Percentiles rank a stretch among this genome's conserved stretches.
These are phyloP conservation scores for Neoscelio sp. DNA, from an alignment of 2,888 invertebrate genomes.

Conservation along the genomic window DNA sequence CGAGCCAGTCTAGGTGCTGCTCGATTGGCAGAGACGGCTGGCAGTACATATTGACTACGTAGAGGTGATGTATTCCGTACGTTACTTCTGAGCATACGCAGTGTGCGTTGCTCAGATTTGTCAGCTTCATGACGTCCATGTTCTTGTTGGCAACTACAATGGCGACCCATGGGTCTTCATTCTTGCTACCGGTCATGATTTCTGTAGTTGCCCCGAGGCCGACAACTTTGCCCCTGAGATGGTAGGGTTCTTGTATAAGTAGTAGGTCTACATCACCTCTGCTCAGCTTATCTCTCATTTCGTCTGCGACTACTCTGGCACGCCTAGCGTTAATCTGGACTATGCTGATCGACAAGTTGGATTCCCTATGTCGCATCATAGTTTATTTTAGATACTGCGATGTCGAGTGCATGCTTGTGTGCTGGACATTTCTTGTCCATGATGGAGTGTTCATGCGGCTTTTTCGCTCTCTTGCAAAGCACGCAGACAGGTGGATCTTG, in stretches of 20 bases:
- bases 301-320: not conserved
- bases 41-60: slow-evolving; percentile 33
- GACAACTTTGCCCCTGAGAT: not conserved
- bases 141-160: slow-evolving; percentile 2
- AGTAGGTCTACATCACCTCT: not conserved
- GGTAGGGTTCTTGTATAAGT: slow-evolving; percentile 20
- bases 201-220: not conserved
- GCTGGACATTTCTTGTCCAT: slow-evolving; percentile 19
- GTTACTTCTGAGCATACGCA: not conserved
- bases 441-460: not conserved
- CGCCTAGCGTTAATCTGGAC: slow-evolving; percentile 32
- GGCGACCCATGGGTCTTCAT: slow-evolving; percentile 15
- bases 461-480: not conserved
- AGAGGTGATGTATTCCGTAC: not conserved
- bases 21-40: not conserved
- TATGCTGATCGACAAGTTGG: too few relatives aligned
- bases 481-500: not conserved
- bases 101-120: not conserved
- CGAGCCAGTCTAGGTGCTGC: not conserved
- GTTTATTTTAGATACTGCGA: not conserved
- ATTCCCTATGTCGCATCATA: too few relatives aligned
- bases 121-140: slow-evolving; percentile 10
- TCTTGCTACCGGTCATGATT: not conserved
- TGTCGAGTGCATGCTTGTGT: not conserved
- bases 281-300: not conserved